Evolutionary conservation across 2,888 invertebrate genomes (phyloP).

Genomic region (Unio pictorum): DNA sequence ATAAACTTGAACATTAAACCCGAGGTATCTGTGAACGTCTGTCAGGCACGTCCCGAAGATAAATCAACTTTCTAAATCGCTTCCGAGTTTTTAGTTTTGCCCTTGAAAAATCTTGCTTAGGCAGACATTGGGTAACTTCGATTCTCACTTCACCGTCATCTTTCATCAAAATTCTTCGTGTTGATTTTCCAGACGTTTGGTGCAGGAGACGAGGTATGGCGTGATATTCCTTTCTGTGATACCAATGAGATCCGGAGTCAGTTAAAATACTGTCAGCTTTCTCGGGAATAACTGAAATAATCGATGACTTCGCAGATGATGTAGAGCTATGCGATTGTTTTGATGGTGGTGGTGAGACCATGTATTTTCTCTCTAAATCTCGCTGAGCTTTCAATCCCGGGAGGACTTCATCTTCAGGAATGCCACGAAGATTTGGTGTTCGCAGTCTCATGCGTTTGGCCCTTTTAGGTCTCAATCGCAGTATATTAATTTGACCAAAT

Average conservation of each 20-base stretch:
- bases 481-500: background rate
- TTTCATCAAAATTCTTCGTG: slow-evolving; percentile 25
- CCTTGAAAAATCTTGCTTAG: slow-evolving; percentile 27
- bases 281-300: no score
- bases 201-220: no score
- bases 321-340: slow-evolving; percentile 27
- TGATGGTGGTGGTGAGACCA: slow-evolving; percentile 33
- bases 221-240: no score
- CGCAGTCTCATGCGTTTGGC: slow-evolving; percentile 46
- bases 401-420: slow-evolving; percentile 42
- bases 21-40: no score
- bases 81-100: slow-evolving; percentile 43
- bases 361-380: slow-evolving; percentile 6
- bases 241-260: no score
- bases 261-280: no score
- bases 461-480: slow-evolving; percentile 36
- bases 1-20: no score
- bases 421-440: slow-evolving; percentile 31
- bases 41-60: slow-evolving; percentile 27
- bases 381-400: no score
- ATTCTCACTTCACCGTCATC: slow-evolving; percentile 36
- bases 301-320: no score
- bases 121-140: slow-evolving; percentile 36
- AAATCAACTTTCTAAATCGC: slow-evolving; percentile 41
- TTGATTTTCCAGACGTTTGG: background rate